Base-by-base conservation (phyloP, 2,797 vertebrate species). In the Malacoctenus gilli region DNA sequence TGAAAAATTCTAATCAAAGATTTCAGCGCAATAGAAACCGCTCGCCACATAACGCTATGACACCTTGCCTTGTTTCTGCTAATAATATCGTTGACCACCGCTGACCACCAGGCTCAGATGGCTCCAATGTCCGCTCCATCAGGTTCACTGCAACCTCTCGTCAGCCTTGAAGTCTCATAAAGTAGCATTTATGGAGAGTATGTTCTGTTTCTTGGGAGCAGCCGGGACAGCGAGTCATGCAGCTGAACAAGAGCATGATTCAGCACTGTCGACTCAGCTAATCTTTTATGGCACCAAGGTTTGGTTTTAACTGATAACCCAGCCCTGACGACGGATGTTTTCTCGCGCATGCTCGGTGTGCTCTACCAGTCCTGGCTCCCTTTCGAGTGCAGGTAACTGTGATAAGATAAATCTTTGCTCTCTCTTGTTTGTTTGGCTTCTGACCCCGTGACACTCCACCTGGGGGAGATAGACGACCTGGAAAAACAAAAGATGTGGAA, bases 261-360 rank as follows among this genome's bases (percentile, higher is more conserved):
- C 83, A 82, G 63, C 57, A 77, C 16, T 53, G 44, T 50, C 43
- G 56, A 10, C 23, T 8, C 3, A 32, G 66, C 70, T 85, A 72
- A 87, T 89, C 78, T 79, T 85, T 85, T 72, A 80, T 84, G 11
- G 53, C 79, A 43, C 44, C 39, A 51, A 68, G 51, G 78, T 86
- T 82, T 80, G 58, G 60, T 54, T 80, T 75, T 60, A 81, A 63
- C 69, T 66, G 82, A 89, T 88, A 86, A 76, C 64, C 48, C 50
- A 44, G 32, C 8, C 23, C 21, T 23, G n/a, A n/a, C n/a, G n/a
- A n/a, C n/a, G n/a, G n/a, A n/a, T n/a, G n/a, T n/a, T n/a, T n/a
- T n/a, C n/a, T n/a, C n/a, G n/a, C n/a, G n/a, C n/a, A n/a, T n/a
- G n/a, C n/a, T n/a, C n/a, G n/a, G n/a, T n/a, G n/a, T n/a, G n/a